phyloP scores from a whole-genome alignment of 2,797 vertebrate genomes.

The Glyptemys insculpta region DNA sequence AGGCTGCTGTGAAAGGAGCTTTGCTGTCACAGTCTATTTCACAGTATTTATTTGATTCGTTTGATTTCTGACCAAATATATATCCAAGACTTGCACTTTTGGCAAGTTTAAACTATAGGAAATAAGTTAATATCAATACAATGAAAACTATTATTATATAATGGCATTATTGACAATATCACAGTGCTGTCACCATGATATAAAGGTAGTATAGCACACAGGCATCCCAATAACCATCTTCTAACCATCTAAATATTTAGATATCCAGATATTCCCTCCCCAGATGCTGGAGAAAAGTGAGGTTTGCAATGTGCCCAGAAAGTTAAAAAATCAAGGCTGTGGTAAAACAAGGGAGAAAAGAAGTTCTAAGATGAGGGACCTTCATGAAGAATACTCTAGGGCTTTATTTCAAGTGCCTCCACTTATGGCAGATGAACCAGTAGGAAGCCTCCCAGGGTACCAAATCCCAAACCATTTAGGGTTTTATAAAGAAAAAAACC shows the following conservation, averaged over 20 bases:
- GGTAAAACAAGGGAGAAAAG: not conserved
- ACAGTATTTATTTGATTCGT: not conserved
- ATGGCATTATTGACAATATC: not conserved
- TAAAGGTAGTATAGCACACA: not conserved
- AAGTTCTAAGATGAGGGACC: not conserved
- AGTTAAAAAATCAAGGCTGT: not conserved
- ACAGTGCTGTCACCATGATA: not conserved
- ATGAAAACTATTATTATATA: not conserved
- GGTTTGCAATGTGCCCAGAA: not conserved
- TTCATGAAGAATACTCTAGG: not conserved
- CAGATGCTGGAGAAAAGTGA: not conserved
- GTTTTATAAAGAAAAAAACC: not conserved
- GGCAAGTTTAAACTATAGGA: not conserved
- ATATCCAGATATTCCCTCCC: not conserved
- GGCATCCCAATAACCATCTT: not conserved
- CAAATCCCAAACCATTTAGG: not conserved
- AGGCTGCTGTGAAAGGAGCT: not conserved
- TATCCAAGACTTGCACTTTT: not conserved
- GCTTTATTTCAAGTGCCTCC: not conserved
- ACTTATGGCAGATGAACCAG: not conserved
- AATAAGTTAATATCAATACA: not conserved
- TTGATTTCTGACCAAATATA: slow-evolving; percentile 3
- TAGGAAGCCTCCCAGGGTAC: not conserved
- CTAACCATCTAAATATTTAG: not conserved
- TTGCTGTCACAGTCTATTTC: not conserved